Evolutionary conservation across 2,888 invertebrate genomes (phyloP).

Genomic region (Beris morrisii): DNA sequence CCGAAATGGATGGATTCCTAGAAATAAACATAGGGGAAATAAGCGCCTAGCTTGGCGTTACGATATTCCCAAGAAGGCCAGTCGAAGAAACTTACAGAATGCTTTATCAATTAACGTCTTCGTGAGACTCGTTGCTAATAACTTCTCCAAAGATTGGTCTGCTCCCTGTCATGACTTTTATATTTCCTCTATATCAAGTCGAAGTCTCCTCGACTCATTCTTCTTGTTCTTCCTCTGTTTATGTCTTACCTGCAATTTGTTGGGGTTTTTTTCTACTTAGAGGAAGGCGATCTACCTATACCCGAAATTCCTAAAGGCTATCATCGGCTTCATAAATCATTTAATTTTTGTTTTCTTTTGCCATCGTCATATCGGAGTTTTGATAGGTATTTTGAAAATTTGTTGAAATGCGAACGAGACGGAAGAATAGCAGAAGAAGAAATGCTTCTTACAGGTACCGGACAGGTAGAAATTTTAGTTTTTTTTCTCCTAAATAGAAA

Average conservation of each 20-base stretch:
- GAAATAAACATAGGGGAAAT: too few relatives aligned
- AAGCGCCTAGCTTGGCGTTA: too few relatives aligned
- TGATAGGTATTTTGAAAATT: too few relatives aligned
- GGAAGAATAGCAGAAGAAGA: not conserved
- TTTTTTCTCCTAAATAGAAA: not conserved
- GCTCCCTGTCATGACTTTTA: too few relatives aligned
- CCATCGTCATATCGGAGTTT: too few relatives aligned
- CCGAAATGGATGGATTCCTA: too few relatives aligned
- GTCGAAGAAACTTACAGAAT: too few relatives aligned
- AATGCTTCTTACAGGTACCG: not conserved
- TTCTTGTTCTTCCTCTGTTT: slow-evolving; percentile 7
- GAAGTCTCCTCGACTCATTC: slow-evolving; percentile 1
- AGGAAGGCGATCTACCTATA: not conserved
- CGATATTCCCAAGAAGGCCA: too few relatives aligned
- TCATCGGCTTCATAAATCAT: slow-evolving; percentile 30
- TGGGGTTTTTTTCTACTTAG: not conserved
- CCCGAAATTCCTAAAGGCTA: slow-evolving; percentile 3
- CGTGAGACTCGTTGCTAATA: too few relatives aligned
- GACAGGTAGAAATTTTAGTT: not conserved
- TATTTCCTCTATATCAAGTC: too few relatives aligned
- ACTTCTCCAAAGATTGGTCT: too few relatives aligned
- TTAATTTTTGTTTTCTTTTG: slow-evolving; percentile 2
- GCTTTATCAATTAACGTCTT: too few relatives aligned
- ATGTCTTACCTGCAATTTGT: not conserved
- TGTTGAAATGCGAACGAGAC: not conserved